phyloP scores from a whole-genome alignment of 1,140 invertebrate species.

The Plutomurus gul region DNA sequence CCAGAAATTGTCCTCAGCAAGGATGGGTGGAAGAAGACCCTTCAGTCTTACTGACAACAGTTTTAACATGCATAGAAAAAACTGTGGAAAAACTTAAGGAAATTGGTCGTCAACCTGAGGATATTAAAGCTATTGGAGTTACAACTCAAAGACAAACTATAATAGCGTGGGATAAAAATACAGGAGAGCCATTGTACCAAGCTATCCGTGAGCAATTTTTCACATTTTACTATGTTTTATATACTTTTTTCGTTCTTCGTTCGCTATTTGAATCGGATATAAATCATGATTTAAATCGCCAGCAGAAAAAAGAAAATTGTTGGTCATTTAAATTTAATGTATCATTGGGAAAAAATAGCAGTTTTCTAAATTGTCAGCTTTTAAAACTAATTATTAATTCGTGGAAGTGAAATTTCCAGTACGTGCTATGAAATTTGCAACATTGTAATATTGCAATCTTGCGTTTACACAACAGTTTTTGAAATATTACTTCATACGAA shows the following conservation, averaged over 20 bases:
- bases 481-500: too few species aligned
- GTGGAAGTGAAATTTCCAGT: constrained; percentile 74
- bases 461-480: too few species aligned
- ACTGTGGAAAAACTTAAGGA: constrained; percentile 67
- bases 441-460: too few species aligned
- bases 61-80: constrained; percentile 76
- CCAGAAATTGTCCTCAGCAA: constrained; percentile 77
- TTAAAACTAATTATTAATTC: constrained; percentile 79
- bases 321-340: too few species aligned
- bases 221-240: constrained; percentile 60
- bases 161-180: constrained; percentile 86
- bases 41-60: constrained; percentile 69
- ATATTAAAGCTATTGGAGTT: constrained; percentile 72
- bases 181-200: constrained; percentile 87
- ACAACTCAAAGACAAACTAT: constrained; percentile 95
- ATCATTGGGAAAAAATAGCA: too few species aligned
- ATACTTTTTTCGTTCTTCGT: too few species aligned
- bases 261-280: too few species aligned
- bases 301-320: too few species aligned
- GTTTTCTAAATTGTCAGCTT: constrained; percentile 88
- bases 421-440: too few species aligned
- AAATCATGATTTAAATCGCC: too few species aligned
- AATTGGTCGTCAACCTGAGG: constrained; percentile 69
- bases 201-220: constrained; percentile 72
- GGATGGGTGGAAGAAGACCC: constrained; percentile 97